Base-by-base conservation (phyloP, 2,113 vertebrate species). In the Nesospiza acunhae region DNA sequence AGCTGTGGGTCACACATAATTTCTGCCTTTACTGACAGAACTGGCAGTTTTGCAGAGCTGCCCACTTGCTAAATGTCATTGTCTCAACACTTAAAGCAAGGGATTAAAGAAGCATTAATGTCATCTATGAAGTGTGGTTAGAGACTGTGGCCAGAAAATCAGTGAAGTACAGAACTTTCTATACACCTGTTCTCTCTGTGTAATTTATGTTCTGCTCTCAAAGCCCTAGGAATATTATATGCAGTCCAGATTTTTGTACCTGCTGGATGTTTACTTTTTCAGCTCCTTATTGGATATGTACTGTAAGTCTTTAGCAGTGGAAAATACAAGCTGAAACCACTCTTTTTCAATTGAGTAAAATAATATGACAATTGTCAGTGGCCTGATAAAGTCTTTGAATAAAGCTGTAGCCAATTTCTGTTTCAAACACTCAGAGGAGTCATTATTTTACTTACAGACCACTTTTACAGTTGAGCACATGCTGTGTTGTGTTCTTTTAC, bases 371-470 rank as follows among this genome's bases (percentile, higher is more conserved):
- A 81, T 50, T 90, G 33, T 52, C 79, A 67, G 72, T 68, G 52
- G 47, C 52, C 59, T 44, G 24, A 77, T 94, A 83, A 66, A 89
- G 73, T 53, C n/a, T 76, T 79, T 80, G 50, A 80, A 59, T 80
- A 94, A 93, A 93, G 27, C 67, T 81, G 73, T 64, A 87, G 89
- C 44, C 42, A 74, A 24, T 91, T 93, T 81, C 56, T 82, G 30
- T 94, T 94, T 92, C 84, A 92, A 67, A 67, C 69, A 70, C 90
- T 88, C 39, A 1, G 63, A 88, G 88, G 86, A 89, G 33, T 70
- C 26, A 20, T 93, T 86, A 77, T 70, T 88, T 86, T 89, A 80
- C 42, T 84, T 56, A 33, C 27, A 67, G 75, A 35, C 72, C 47
- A 55, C 64, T 86, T 92, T 50, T 89, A 59, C 67, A 90, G 46